Conservation (phyloP, 2,888 invertebrate genomes). For the Chesias legatella region DNA sequence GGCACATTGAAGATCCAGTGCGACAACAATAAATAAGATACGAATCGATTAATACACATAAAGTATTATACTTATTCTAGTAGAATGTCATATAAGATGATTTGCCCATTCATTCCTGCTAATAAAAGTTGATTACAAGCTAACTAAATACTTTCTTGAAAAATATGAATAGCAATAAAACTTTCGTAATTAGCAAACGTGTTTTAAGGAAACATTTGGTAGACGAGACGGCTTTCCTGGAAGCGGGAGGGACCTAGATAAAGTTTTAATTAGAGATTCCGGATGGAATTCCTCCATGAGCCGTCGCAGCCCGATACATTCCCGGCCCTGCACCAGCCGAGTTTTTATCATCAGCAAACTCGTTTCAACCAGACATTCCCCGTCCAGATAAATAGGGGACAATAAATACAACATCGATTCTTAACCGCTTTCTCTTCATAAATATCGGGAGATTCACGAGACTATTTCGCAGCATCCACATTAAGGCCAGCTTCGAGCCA, state of each 20-base stretch:
- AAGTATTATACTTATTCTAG: conserved; percentile 1
- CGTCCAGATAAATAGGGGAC: conserved; percentile 53
- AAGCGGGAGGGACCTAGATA: conserved; percentile 57
- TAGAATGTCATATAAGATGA: conserved; percentile 32
- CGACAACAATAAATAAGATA: conserved; percentile 27
- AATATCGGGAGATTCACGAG: conserved; percentile 27
- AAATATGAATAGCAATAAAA: conserved; percentile 12
- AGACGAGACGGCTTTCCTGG: conserved; percentile 36
- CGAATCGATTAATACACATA: conserved; percentile 32
- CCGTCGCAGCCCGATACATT: conserved; percentile 65
- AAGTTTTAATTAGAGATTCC: conserved; percentile 80
- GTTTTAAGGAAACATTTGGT: conserved; percentile 18
- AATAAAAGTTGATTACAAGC: not conserved
- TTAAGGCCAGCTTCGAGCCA: conserved; percentile 31
- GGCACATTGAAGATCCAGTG: conserved; percentile 17
- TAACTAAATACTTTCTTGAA: not conserved
- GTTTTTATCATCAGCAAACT: conserved; percentile 67
- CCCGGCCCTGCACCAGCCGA: conserved; percentile 63
- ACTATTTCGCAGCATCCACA: conserved; percentile 33
- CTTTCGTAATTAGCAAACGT: conserved; percentile 23
- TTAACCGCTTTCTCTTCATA: conserved; percentile 52
- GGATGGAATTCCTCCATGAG: conserved; percentile 67
- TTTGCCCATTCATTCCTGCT: conserved; percentile 24
- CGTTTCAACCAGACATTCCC: conserved; percentile 56
- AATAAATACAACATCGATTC: conserved; percentile 57